A percentile compares a stretch with the other conserved stretches of the same genome.
Conservation (phyloP, 2,113 vertebrate genomes). For the Hypanus sabinus region DNA sequence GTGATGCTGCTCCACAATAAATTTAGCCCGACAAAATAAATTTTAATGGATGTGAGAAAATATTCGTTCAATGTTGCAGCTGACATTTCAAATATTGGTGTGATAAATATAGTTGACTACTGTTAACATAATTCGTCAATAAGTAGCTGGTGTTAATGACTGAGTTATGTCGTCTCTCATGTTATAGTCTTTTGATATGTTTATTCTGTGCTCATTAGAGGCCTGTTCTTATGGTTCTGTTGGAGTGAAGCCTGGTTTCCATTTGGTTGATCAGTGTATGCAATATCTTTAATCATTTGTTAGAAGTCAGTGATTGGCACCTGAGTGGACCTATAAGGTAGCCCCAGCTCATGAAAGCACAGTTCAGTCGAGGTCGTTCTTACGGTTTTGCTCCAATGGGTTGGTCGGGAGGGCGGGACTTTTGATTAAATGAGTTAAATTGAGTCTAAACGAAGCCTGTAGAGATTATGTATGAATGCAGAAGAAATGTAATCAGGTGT, state of each 20-base stretch:
- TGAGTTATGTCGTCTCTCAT: background rate
- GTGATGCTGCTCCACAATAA: constrained; percentile 22
- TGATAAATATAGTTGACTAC: constrained; percentile 21
- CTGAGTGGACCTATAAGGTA: background rate
- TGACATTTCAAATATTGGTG: constrained; percentile 35
- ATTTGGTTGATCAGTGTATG: background rate
- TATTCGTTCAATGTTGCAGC: background rate
- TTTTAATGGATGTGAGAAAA: constrained; percentile 6
- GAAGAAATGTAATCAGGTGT: background rate
- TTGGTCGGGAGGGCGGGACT: background rate
- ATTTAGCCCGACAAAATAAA: constrained; percentile 3
- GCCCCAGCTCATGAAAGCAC: background rate
- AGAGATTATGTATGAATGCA: background rate
- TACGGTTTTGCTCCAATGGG: background rate
- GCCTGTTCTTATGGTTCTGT: background rate
- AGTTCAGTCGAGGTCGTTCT: too few species aligned
- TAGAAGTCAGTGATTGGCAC: background rate
- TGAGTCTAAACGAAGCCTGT: background rate
- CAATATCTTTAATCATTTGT: background rate
- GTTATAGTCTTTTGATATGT: background rate
- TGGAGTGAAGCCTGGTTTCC: constrained; percentile 18
- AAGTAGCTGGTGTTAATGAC: constrained; percentile 31
- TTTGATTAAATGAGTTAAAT: background rate
- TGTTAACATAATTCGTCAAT: constrained; percentile 23
- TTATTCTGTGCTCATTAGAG: background rate